phyloP scores from a whole-genome alignment of 2,797 vertebrate genomes.

The Euphonia xanthogaster region DNA sequence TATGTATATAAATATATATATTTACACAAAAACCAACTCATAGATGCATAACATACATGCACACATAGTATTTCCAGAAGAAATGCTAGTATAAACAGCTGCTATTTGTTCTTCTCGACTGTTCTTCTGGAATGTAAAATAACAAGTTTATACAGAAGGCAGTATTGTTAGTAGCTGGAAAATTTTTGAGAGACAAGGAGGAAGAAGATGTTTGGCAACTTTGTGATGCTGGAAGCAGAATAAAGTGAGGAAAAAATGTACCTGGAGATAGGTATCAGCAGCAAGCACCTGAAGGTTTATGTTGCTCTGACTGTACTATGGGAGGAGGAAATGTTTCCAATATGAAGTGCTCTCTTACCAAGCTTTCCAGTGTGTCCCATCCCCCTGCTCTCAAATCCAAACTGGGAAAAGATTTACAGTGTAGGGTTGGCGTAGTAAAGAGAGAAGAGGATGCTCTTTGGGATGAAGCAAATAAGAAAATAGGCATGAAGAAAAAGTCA shows the following conservation, averaged over 20 bases:
- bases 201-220: not conserved
- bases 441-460: not conserved
- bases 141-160: not conserved
- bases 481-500: not conserved
- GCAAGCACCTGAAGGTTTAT: not conserved
- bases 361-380: not conserved
- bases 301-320: not conserved
- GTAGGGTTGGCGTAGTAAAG: not conserved
- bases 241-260: not conserved
- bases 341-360: rapidly evolving
- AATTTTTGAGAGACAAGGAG: not conserved
- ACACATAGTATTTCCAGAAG: not conserved
- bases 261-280: not conserved
- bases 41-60: not conserved
- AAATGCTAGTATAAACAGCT: not conserved
- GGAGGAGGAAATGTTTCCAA: not conserved
- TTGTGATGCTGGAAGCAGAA: not conserved
- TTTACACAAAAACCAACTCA: rapidly evolving
- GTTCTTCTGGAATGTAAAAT: not conserved
- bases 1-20: too few relatives aligned
- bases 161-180: not conserved
- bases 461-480: not conserved
- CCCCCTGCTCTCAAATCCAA: not conserved
- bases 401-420: not conserved
- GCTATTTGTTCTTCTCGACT: not conserved